Evolutionary conservation across 92 coral and sea anemone species (phyloP).

Genomic region (Pocillopora meandrina): DNA sequence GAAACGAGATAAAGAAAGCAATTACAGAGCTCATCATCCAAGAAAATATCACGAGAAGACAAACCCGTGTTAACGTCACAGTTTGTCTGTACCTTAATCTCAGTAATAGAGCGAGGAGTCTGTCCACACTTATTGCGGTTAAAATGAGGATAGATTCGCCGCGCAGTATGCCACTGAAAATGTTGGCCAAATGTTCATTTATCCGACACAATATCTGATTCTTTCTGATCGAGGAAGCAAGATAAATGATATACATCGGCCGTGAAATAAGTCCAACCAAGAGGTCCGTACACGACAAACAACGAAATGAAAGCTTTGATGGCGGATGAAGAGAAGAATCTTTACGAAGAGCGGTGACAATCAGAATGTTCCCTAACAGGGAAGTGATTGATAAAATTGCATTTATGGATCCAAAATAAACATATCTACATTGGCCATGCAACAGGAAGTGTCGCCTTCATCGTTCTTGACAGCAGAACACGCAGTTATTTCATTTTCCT

Average conservation of each 20-base stretch:
- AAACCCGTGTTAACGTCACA: slow-evolving; percentile 3
- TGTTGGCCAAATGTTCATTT: neutral
- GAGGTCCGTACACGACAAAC: slow-evolving; percentile 7
- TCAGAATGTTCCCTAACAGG: slow-evolving; percentile 3
- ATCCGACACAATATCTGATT: neutral
- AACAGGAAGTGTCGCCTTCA: too few relatives aligned
- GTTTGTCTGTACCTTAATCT: slow-evolving; percentile 24
- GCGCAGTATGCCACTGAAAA: neutral
- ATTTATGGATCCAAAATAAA: too few relatives aligned
- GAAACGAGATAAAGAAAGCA: neutral
- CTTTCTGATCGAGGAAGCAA: neutral
- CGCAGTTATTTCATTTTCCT: too few relatives aligned
- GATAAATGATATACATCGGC: slow-evolving; percentile 10
- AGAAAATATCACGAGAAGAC: neutral
- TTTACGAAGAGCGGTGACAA: neutral
- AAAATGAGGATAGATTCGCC: slow-evolving; percentile 14
- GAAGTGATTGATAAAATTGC: neutral
- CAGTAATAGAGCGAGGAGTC: slow-evolving; percentile 15
- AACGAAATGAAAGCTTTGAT: slow-evolving; percentile 20
- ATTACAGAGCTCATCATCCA: neutral
- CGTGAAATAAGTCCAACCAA: slow-evolving; percentile 6
- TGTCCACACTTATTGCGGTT: slow-evolving; percentile 13
- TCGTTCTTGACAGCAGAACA: too few relatives aligned
- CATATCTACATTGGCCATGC: too few relatives aligned
- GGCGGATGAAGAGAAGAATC: slow-evolving; percentile 19